phyloP scores from a whole-genome alignment of 2,797 vertebrate genomes.

The Myotis findleyi region DNA sequence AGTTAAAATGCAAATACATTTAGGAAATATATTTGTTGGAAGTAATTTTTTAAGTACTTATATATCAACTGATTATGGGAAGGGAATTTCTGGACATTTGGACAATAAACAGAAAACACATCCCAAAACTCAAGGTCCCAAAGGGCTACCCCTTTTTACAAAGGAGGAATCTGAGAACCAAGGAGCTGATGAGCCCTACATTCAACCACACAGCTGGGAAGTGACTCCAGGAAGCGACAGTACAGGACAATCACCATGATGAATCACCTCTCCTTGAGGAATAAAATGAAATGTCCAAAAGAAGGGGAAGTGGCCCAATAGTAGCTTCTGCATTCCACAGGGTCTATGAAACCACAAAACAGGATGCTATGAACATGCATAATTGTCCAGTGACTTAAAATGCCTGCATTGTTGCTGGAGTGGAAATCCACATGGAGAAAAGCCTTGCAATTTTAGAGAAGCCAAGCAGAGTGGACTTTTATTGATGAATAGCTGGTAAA shows the following conservation, averaged over 20 bases:
- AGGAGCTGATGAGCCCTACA: fast-evolving
- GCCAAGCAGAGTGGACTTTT: background rate
- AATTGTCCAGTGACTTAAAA: background rate
- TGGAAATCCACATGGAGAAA: background rate
- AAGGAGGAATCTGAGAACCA: background rate
- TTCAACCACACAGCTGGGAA: background rate
- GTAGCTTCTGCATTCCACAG: background rate
- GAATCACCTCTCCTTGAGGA: background rate
- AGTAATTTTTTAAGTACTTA: background rate
- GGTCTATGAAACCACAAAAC: background rate
- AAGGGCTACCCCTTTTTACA: background rate
- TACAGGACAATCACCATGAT: too few relatives aligned
- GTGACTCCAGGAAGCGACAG: background rate
- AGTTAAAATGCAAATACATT: background rate
- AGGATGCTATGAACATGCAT: background rate
- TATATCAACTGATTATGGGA: too few relatives aligned
- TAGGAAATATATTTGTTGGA: background rate
- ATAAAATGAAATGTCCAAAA: background rate
- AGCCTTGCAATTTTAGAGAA: background rate
- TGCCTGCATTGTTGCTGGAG: too few relatives aligned
- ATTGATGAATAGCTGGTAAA: background rate
- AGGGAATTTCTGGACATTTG: background rate
- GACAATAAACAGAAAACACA: background rate
- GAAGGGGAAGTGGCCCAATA: background rate
- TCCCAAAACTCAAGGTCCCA: background rate